Evolutionary conservation across 2,797 vertebrate species (phyloP), one percentile per base, ranked within the genome.

Genomic region (Gambelia wislizenii): DNA sequence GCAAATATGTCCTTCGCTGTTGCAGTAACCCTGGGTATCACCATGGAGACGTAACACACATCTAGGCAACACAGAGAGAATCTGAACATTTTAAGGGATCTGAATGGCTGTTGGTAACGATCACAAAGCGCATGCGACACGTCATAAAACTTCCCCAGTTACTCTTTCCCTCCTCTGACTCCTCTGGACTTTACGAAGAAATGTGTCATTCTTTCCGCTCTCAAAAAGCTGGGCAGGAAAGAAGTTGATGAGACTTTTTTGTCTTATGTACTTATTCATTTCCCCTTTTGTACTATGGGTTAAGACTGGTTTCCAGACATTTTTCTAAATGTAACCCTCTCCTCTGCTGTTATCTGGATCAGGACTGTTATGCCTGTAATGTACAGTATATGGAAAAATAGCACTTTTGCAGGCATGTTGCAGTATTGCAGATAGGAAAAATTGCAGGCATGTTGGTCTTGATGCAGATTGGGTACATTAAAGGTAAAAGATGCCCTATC

Each of bases 21-120:
- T 44, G 78, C 93, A 93, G 92, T 94, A 96, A 47, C 96, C 95
- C 94, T 93, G 84, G 90, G 84, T 6, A 95, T 97, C 95, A 89
- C 96, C 92, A 95, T 95, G 94, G 97, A 95, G 94, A 96, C 83
- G 8, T 42, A 90, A 54, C 59, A 90, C 83, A 90, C 44, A 87
- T 91, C 89, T 91, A 90, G 13, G 52, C 36, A 42, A 84, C 0
- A 90, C 83, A 93, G 84, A 89, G 0, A 2, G 54, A n/a, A 44
- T 16, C 42, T 25, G 88, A 89, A 22, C 3, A 56, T 78, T 85
- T 85, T 87, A 86, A 80, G 47, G 64, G 0, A 33, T 25, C 27
- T 86, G 56, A 27, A 59, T 6, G 70, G 72, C 81, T 89, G 89
- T 59, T 89, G 88, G 91, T 25, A 91, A 92, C 85, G 36, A n/a